Percentiles rank a stretch among this genome's conserved stretches.
Conservation (phyloP, 2,888 invertebrate genomes). For the Tortricodes alternella region DNA sequence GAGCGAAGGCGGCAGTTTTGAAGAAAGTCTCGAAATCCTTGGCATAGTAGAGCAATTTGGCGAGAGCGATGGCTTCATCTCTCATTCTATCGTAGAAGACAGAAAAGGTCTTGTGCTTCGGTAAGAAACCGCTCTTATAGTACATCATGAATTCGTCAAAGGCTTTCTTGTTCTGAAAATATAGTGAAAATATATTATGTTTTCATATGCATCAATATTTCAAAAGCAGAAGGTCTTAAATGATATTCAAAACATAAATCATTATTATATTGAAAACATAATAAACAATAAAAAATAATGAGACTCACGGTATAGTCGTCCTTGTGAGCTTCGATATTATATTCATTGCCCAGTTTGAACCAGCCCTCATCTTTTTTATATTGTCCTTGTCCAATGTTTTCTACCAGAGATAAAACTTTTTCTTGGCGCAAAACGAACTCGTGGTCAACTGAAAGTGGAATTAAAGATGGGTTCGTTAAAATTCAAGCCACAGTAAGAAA, state of each 20-base stretch:
- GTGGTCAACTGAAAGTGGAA: too few relatives aligned
- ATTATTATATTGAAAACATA: too few relatives aligned
- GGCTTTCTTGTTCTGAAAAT: conserved; percentile 64
- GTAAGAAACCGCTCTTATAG: conserved; percentile 71
- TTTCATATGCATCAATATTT: too few relatives aligned
- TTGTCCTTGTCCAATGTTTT: conserved; percentile 60
- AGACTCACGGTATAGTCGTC: conserved; percentile 66
- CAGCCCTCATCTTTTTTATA: conserved; percentile 57
- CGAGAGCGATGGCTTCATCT: conserved; percentile 77
- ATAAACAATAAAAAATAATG: too few relatives aligned
- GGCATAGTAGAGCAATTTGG: conserved; percentile 82
- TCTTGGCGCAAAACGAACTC: conserved; percentile 14
- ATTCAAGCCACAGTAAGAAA: too few relatives aligned
- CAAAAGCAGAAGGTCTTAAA: too few relatives aligned
- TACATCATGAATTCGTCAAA: conserved; percentile 67
- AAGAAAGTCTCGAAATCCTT: conserved; percentile 84
- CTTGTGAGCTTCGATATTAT: conserved; percentile 60
- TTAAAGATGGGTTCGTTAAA: too few relatives aligned
- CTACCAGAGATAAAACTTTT: conserved; percentile 31
- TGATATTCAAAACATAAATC: too few relatives aligned
- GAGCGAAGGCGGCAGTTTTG: conserved; percentile 80
- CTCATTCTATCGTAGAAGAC: conserved; percentile 70
- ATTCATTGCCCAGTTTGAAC: conserved; percentile 59
- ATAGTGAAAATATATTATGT: too few relatives aligned
- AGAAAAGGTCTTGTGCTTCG: conserved; percentile 76